Evolutionary conservation across 92 coral and sea anemone genomes (phyloP), one percentile per base, ranked within the genome.

Genomic region (Epizoanthus fatuus): DNA sequence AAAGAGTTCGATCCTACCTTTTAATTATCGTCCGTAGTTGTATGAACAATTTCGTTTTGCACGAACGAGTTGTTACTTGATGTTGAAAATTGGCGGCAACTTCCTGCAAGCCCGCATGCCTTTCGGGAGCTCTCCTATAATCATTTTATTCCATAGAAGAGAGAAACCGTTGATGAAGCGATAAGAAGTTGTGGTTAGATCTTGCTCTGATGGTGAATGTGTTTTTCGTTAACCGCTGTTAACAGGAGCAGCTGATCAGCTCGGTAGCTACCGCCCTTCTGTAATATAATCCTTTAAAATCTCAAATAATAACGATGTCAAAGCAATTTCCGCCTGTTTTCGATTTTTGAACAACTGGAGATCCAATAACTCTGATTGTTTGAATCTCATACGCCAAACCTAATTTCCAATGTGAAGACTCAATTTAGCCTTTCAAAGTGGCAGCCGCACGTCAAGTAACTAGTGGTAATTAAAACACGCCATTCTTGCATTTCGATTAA

Each of bases 321-420:
- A 11, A 76, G 55, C n/a, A 58, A 60, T 76, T 76, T 59, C 40
- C 81, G 69, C 22, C 22, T 76, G 81, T 76, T 58, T 59, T 58
- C 39, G 57, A 37, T 59, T 76, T 76, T 16, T 32, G 39, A 14
- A 16, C 81, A 17, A 59, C 81, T n/a, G 81, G 81, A 59, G 55
- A 76, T 59, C 54, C 13, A 59, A 59, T 76, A 59, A 59, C 5
- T 16, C 56, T 37, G 39, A 59, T 59, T 76, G 81, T 76, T 75
- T 58, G 37, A 29, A 17, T 4, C 69, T 42, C 14, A 54, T 47
- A 20, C 62, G 39, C 55, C 52, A 76, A 57, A 59, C 42, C 44
- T 40, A 76, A 76, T 76, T 76, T 76, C 56, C 49, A 60, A 59
- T 45, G 51, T 20, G 8, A 76, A 20, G 39, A 59, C 81, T 76